These are phyloP conservation scores for Hylyphantes graminicola DNA, from an alignment of 1,140 invertebrate genomes.

Conservation along the genomic window DNA sequence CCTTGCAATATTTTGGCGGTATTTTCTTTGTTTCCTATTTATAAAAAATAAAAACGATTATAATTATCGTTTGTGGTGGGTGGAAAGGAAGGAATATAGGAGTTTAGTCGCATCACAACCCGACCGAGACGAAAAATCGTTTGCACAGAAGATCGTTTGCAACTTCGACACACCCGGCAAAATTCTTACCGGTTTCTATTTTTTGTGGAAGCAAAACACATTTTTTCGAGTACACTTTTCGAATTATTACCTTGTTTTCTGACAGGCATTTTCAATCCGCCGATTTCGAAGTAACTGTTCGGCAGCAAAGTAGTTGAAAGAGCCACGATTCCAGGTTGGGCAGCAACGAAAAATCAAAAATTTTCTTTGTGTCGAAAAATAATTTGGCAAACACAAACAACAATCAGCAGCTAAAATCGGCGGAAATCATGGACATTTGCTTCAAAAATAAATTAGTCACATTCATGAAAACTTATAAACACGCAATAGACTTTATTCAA, in stretches of 20 bases:
- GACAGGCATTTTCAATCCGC: conserved; percentile 57
- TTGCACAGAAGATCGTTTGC: background rate
- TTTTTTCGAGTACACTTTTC: conserved; percentile 21
- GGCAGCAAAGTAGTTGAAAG: conserved; percentile 52
- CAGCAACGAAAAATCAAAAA: conserved; percentile 23
- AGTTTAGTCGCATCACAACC: background rate
- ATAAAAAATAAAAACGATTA: too few species aligned
- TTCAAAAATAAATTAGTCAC: conserved; percentile 40
- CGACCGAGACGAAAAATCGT: background rate
- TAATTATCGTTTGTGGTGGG: too few species aligned
- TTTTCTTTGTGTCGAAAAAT: background rate
- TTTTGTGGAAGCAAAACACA: background rate
- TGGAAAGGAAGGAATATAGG: too few species aligned
- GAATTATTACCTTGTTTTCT: conserved; percentile 54
- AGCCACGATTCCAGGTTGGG: conserved; percentile 53
- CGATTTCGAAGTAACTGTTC: conserved; percentile 58
- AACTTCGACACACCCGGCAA: background rate
- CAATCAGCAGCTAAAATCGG: background rate
- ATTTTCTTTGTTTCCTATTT: too few species aligned
- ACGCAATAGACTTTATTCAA: conserved; percentile 20
- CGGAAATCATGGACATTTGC: conserved; percentile 2
- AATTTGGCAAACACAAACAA: conserved; percentile 12
- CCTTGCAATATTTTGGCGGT: too few species aligned
- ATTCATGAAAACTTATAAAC: conserved; percentile 48
- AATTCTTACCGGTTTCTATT: background rate